Conservation (phyloP, 2,888 invertebrate genomes). For the Xestia sexstrigata region DNA sequence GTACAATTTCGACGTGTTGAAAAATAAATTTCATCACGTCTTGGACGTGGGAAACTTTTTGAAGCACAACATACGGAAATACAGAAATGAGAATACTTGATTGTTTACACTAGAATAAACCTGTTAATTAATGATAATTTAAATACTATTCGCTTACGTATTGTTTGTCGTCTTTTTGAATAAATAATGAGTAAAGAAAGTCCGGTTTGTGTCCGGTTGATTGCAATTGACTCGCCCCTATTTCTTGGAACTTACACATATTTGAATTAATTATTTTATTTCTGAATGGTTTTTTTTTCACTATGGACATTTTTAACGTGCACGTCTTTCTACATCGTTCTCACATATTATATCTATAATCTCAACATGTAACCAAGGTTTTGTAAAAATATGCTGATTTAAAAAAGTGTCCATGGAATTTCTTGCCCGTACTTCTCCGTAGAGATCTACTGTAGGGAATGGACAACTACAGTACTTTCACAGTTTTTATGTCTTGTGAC, state of each 20-base stretch:
- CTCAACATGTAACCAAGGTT: no score
- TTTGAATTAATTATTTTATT: no score
- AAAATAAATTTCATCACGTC: background rate
- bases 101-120: background rate
- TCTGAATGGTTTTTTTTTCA: no score
- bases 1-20: constrained; percentile 2
- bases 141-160: background rate
- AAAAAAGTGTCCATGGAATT: no score
- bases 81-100: background rate
- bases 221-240: background rate
- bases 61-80: background rate
- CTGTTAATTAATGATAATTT: background rate
- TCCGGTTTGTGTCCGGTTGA: background rate
- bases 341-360: no score
- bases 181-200: background rate
- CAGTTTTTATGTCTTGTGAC: no score
- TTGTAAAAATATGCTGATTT: no score
- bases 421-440: no score
- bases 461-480: no score
- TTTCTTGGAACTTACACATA: background rate
- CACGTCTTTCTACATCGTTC: no score
- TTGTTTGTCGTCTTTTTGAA: background rate
- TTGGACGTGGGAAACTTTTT: constrained; percentile 12
- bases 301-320: no score
- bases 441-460: no score